Percentiles rank a stretch among this genome's conserved stretches.
Evolutionary conservation across 2,797 vertebrate species (phyloP).

Genomic region (Ispidina picta): DNA sequence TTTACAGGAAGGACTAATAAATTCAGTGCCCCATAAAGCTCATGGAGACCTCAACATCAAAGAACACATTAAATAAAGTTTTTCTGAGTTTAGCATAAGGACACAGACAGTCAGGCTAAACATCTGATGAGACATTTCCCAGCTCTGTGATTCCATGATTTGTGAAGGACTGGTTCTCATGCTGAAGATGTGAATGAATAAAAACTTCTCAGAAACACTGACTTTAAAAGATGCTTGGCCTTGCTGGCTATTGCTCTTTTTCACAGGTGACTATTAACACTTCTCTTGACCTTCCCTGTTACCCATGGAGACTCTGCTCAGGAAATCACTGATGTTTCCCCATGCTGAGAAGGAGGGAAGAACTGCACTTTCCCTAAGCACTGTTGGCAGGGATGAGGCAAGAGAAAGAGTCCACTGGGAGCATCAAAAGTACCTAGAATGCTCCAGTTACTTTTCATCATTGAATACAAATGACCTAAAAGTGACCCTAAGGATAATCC

Average conservation of each 20-base stretch:
- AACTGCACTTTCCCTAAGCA: background rate
- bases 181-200: background rate
- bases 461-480: slow-evolving; percentile 19
- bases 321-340: slow-evolving; percentile 49
- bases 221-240: background rate
- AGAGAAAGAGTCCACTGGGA: background rate
- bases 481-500: background rate
- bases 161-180: background rate
- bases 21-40: background rate
- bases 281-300: slow-evolving; percentile 34
- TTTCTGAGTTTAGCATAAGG: background rate
- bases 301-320: background rate
- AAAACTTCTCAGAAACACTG: background rate
- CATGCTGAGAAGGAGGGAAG: slow-evolving; percentile 38
- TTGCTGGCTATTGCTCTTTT: background rate
- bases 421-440: background rate
- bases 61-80: background rate
- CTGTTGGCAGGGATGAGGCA: background rate
- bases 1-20: background rate
- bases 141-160: background rate
- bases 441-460: background rate
- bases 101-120: background rate
- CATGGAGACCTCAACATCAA: background rate
- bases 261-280: slow-evolving; percentile 49
- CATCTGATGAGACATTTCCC: background rate